Evolutionary conservation across 2,888 invertebrate genomes (phyloP).

Genomic region (Volucella bombylans): DNA sequence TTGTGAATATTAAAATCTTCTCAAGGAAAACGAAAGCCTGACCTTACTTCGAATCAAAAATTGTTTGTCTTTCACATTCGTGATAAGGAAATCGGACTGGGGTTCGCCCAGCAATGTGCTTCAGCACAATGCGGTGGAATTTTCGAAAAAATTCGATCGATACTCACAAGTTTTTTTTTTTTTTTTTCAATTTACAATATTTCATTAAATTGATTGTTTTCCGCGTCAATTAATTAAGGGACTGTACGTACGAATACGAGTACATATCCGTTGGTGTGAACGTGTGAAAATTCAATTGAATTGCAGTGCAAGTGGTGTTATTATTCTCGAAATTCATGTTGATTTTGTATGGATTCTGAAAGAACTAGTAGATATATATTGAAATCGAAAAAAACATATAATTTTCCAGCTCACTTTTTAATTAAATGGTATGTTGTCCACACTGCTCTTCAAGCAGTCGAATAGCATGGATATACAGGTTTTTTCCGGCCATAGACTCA

Average conservation of each 20-base stretch:
- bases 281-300: background rate
- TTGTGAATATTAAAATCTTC: conserved; percentile 1
- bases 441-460: too few species aligned
- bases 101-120: conserved; percentile 1
- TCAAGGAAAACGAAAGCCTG: conserved; percentile 57
- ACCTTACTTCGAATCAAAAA: conserved; percentile 33
- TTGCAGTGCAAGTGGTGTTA: too few species aligned
- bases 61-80: conserved; percentile 22
- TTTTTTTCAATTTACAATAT: too few species aligned
- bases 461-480: too few species aligned
- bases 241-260: background rate
- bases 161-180: too few species aligned
- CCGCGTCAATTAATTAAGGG: background rate
- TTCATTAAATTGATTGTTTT: conserved; percentile 16
- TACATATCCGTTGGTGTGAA: background rate
- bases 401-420: too few species aligned
- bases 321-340: too few species aligned
- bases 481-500: too few species aligned
- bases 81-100: conserved; percentile 60
- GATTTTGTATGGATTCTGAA: too few species aligned
- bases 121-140: conserved; percentile 22
- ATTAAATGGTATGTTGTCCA: too few species aligned
- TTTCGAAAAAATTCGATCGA: conserved; percentile 43
- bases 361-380: too few species aligned
- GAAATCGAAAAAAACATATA: too few species aligned